Base-by-base conservation (phyloP, 1,140 invertebrate genomes). In the Drosophila mayri region DNA sequence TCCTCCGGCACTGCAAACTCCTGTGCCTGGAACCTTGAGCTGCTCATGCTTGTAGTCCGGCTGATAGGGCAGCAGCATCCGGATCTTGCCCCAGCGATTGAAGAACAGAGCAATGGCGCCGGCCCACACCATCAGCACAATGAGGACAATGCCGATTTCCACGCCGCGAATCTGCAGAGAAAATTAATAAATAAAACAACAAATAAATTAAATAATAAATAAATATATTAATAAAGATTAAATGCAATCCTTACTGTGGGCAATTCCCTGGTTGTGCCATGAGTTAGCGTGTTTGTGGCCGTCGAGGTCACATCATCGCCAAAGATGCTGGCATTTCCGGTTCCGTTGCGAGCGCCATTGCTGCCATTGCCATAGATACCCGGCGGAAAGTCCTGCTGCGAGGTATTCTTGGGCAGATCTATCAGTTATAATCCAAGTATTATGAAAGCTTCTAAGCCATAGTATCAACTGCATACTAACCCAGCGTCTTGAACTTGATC, bases 81-180 rank as follows among this genome's bases (percentile, higher is more conserved):
- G 94, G 47, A 98, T 98, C 94, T 98, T 98, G 16, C 97, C 97
- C 97, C 97, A 98, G 38, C 96, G 94, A 91, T 97, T 98, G 94
- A 98, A 97, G 94, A 98, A 98, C 5, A 98, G 93, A 1, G 96
- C 96, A 83, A 98, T 98, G 11, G 97, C 97, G 0, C 95, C 97
- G 5, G 96, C 95, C 97, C 97, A 98, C 11, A 98, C 95, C 66
- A 97, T 94, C 41, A 98, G 93, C 30, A 98, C 97, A 81, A 98
- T 93, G 16, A 97, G 94, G 16, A 98, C 97, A 76, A 98, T 97
- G 40, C 96, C 96, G 55, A 97, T 96, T 92, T 98, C 97, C 50
- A 98, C 97, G 30, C 96, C 96, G 60, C 97, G 95, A 90, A 97
- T 97, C 95, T 96, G 58, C 3, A 61, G 5, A 20, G 7, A 1